These are phyloP conservation scores for Balaeniceps rex DNA, from an alignment of 2,113 vertebrate genomes.

Conservation along the genomic window DNA sequence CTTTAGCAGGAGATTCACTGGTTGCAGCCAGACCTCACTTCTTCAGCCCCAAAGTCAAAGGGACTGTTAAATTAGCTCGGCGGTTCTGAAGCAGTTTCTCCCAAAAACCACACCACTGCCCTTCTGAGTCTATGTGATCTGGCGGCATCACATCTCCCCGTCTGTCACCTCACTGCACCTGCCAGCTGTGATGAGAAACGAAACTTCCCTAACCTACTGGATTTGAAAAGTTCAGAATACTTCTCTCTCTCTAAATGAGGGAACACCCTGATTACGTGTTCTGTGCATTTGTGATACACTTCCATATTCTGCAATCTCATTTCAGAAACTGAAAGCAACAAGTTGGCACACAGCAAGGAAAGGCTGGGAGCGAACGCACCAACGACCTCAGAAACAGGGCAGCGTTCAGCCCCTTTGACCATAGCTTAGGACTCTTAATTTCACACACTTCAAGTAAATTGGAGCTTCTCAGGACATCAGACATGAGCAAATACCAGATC, in stretches of 20 bases:
- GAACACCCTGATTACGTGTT: not conserved
- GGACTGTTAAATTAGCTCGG: not conserved
- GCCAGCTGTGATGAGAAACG: not conserved
- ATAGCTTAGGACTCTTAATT: not conserved
- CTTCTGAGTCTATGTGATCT: not conserved
- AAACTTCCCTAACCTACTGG: not conserved
- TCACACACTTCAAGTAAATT: not conserved
- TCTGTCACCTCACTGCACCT: not conserved
- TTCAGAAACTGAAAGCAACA: not conserved
- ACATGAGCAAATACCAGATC: not conserved
- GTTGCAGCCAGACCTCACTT: not conserved
- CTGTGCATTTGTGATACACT: not conserved
- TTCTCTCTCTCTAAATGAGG: not conserved
- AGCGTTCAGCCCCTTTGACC: not conserved
- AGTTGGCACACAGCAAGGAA: not conserved
- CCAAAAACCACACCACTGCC: not conserved
- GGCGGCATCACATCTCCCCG: not conserved
- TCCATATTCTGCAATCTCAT: not conserved
- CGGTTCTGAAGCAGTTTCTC: not conserved
- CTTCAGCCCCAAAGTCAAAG: not conserved
- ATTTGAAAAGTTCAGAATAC: not conserved
- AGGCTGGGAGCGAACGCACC: not conserved
- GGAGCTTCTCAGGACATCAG: not conserved
- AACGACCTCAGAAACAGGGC: not conserved
- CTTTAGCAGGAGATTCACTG: not conserved